A percentile compares a stretch with the other conserved stretches of the same genome.
These are phyloP conservation scores for Protonemura montana DNA, from an alignment of 2,888 invertebrate genomes.

Conservation along the genomic window DNA sequence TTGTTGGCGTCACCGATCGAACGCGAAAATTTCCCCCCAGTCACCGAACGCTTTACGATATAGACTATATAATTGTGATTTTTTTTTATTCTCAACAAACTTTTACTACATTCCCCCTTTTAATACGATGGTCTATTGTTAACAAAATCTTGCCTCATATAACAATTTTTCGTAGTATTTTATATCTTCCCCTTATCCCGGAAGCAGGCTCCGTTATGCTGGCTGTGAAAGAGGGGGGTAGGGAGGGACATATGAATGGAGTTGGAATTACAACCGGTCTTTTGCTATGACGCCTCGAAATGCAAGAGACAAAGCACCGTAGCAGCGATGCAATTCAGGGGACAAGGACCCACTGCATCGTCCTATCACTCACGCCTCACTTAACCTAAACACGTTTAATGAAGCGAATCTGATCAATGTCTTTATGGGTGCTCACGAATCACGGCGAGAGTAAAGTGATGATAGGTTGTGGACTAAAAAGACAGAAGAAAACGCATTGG, in stretches of 20 bases:
- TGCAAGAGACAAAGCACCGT: constrained; percentile 25
- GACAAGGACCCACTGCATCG: not conserved
- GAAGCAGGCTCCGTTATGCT: constrained; percentile 45
- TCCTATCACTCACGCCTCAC: not conserved
- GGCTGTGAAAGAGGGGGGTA: constrained; percentile 14
- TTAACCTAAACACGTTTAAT: not conserved
- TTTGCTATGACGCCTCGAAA: constrained; percentile 42
- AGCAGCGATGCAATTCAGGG: constrained; percentile 2
- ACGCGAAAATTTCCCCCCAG: not conserved
- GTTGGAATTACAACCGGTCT: constrained; percentile 48
- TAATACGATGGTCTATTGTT: constrained; percentile 32
- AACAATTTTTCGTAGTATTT: constrained; percentile 42
- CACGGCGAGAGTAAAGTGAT: not conserved
- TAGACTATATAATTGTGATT: not conserved
- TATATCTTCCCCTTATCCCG: constrained; percentile 34
- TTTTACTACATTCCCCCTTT: constrained; percentile 31
- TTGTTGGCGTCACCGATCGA: not conserved
- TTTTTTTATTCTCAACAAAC: constrained; percentile 34
- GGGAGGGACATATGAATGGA: constrained; percentile 46
- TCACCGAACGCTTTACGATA: not conserved
- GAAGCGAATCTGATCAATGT: not conserved
- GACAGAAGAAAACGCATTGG: not conserved
- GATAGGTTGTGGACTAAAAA: not conserved
- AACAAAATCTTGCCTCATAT: constrained; percentile 42
- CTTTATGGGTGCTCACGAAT: not conserved